A percentile compares a stretch with the other conserved stretches of the same genome.
Evolutionary conservation across 2,113 vertebrate species (phyloP).

Genomic region (Galeopterus variegatus): DNA sequence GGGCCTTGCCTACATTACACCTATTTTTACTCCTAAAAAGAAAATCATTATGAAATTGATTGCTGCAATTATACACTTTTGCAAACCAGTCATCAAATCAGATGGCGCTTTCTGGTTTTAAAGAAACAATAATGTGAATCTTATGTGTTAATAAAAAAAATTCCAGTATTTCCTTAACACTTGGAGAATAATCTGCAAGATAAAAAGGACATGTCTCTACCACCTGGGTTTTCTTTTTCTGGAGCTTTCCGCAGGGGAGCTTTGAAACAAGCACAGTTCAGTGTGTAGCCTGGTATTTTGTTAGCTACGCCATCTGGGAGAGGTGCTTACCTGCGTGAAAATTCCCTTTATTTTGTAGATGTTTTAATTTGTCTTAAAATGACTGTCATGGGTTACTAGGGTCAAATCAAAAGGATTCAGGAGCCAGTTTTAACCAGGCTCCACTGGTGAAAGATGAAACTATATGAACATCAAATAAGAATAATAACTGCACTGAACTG

Average conservation of each 20-base stretch:
- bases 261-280: background rate
- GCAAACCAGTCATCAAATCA: background rate
- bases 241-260: background rate
- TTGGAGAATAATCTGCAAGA: slow-evolving; percentile 34
- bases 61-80: slow-evolving; percentile 8
- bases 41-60: background rate
- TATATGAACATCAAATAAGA: slow-evolving; percentile 26
- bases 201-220: background rate
- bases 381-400: background rate
- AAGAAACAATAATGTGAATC: background rate
- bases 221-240: background rate
- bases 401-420: slow-evolving; percentile 36
- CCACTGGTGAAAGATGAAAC: slow-evolving; percentile 17
- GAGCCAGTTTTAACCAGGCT: slow-evolving; percentile 3
- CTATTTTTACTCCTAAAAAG: background rate
- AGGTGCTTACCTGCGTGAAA: slow-evolving; percentile 1
- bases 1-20: background rate
- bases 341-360: slow-evolving; percentile 40
- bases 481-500: background rate
- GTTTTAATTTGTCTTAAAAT: slow-evolving; percentile 57
- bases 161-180: background rate
- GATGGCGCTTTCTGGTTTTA: slow-evolving; percentile 39
- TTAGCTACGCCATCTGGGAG: slow-evolving; percentile 35
- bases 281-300: slow-evolving; percentile 15
- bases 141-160: background rate